A percentile compares a stretch with the other conserved stretches of the same genome.
Evolutionary conservation across 1,140 invertebrate genomes (phyloP).

Genomic region (Orius insidiosus): DNA sequence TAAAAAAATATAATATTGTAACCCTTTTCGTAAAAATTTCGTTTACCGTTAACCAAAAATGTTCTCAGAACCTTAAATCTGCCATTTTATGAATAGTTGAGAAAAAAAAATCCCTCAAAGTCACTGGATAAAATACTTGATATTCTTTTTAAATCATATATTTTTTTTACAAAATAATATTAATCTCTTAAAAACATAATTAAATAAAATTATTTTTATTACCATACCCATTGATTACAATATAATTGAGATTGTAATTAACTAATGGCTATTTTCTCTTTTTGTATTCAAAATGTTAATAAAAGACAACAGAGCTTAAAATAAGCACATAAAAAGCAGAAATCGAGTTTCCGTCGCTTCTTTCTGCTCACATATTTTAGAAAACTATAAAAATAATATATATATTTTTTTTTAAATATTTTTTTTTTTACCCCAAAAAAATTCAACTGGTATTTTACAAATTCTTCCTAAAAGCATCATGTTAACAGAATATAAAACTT

Average conservation of each 20-base stretch:
- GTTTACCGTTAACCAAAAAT: too few relatives aligned
- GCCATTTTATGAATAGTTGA: slow-evolving; percentile 9
- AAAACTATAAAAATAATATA: too few relatives aligned
- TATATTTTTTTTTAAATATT: too few relatives aligned
- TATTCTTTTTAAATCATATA: not conserved
- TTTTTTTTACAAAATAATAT: slow-evolving; percentile 15
- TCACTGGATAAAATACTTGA: slow-evolving; percentile 13
- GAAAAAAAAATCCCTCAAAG: slow-evolving; percentile 9
- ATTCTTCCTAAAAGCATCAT: too few relatives aligned
- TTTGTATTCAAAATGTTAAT: slow-evolving; percentile 1
- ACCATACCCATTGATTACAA: slow-evolving; percentile 12
- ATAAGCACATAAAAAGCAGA: not conserved
- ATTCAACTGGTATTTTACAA: too few relatives aligned
- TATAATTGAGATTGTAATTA: slow-evolving; percentile 11
- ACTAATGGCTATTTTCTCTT: slow-evolving; percentile 4
- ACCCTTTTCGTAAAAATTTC: too few relatives aligned
- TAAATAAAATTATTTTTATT: slow-evolving; percentile 10
- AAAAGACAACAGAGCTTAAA: slow-evolving; percentile 7
- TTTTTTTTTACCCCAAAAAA: too few relatives aligned
- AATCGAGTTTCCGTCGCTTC: not conserved
- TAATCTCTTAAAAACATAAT: slow-evolving; percentile 14
- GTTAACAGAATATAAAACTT: too few relatives aligned
- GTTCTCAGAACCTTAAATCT: too few relatives aligned
- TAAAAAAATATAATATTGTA: too few relatives aligned
- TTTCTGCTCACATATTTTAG: not conserved